Conservation (phyloP, 2,888 invertebrate species). For the Laothoe populi region DNA sequence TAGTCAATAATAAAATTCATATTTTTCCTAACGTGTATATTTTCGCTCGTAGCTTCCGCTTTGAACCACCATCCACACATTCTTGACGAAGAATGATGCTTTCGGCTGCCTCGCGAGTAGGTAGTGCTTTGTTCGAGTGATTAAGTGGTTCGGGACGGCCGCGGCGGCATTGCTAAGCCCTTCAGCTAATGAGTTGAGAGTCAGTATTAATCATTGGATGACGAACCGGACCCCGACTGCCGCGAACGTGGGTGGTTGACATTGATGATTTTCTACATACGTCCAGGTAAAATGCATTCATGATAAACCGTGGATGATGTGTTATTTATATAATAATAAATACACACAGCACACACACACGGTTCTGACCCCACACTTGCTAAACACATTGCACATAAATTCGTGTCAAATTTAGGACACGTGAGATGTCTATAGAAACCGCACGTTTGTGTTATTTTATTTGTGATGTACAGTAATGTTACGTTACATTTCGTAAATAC, state of each 20-base stretch:
- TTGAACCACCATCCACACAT: constrained; percentile 61
- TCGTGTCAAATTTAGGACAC: too few species aligned
- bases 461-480: too few species aligned
- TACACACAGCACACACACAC: too few species aligned
- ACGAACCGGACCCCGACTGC: constrained; percentile 70
- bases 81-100: constrained; percentile 85
- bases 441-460: too few species aligned
- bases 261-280: constrained; percentile 44
- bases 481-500: too few species aligned
- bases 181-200: constrained; percentile 83
- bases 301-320: background rate
- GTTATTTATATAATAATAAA: background rate
- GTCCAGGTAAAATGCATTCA: constrained; percentile 45
- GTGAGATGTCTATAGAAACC: too few species aligned
- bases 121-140: constrained; percentile 84
- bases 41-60: constrained; percentile 39
- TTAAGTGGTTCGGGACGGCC: constrained; percentile 74
- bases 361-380: too few species aligned
- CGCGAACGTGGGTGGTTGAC: constrained; percentile 71
- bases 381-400: too few species aligned
- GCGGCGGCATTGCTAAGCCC: constrained; percentile 78
- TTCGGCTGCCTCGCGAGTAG: constrained; percentile 81
- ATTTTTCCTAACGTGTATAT: background rate
- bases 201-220: constrained; percentile 81
- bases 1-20: too few species aligned